Evolutionary conservation across 2,888 invertebrate species (phyloP).

Genomic region (Phyllotreta cruciferae): DNA sequence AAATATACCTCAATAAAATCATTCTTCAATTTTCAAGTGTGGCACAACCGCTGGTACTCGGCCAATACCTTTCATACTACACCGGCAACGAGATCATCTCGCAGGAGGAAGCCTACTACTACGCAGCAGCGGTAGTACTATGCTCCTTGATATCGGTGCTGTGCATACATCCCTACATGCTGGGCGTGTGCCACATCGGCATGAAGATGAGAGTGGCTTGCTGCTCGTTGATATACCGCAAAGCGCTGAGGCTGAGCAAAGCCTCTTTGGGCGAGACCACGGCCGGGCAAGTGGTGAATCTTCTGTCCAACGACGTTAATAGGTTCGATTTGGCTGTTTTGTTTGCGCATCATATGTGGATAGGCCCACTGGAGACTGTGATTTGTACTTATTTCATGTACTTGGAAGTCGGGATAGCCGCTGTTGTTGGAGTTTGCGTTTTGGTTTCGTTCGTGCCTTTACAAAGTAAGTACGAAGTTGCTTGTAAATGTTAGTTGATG

Average conservation of each 20-base stretch:
- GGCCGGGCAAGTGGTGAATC: constrained; percentile 79
- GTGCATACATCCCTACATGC: constrained; percentile 85
- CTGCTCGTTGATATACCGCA: constrained; percentile 79
- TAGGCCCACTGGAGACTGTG: constrained; percentile 81
- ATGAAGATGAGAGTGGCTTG: constrained; percentile 86
- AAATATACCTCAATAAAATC: neutral
- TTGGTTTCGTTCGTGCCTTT: constrained; percentile 63
- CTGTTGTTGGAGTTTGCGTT: constrained; percentile 66
- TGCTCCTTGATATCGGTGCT: constrained; percentile 79
- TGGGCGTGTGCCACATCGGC: constrained; percentile 83
- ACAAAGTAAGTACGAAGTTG: constrained; percentile 58
- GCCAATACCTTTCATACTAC: constrained; percentile 59
- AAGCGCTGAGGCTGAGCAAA: constrained; percentile 65
- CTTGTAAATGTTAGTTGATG: too few species aligned
- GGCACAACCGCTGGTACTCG: neutral
- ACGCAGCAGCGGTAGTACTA: constrained; percentile 76
- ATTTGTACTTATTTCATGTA: constrained; percentile 80
- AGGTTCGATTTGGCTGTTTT: constrained; percentile 84
- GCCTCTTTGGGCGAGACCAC: constrained; percentile 80
- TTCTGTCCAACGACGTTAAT: constrained; percentile 88
- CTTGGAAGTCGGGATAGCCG: constrained; percentile 66
- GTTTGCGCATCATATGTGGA: constrained; percentile 82
- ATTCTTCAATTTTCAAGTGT: constrained; percentile 2
- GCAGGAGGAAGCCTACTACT: constrained; percentile 74
- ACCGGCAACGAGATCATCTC: constrained; percentile 54